phyloP scores from a whole-genome alignment of 2,888 invertebrate species.

The Apeira syringaria region DNA sequence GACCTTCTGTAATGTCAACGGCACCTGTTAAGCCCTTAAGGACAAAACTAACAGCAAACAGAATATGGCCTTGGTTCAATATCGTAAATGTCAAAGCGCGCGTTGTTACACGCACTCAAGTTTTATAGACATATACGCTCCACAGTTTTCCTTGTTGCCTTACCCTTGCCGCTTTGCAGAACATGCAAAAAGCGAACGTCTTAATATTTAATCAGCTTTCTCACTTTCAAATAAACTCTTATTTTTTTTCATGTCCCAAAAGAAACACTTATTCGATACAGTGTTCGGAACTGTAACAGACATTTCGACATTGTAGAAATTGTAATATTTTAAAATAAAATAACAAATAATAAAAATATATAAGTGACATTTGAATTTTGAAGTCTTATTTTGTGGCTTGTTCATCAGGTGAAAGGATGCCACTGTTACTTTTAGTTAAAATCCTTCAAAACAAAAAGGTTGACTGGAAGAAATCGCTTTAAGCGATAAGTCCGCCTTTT shows the following conservation, averaged over 20 bases:
- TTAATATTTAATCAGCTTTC: conserved; percentile 35
- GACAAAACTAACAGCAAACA: neutral
- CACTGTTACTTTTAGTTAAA: too few species aligned
- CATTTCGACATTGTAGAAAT: too few species aligned
- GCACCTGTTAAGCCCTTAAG: too few species aligned
- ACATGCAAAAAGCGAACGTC: conserved; percentile 12
- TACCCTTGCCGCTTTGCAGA: conserved; percentile 2
- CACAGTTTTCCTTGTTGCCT: conserved; percentile 10
- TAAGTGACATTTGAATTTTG: too few species aligned
- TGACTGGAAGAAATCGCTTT: too few species aligned
- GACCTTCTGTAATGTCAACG: too few species aligned
- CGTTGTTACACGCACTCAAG: conserved; percentile 8
- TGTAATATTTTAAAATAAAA: too few species aligned
- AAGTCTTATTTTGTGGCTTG: too few species aligned
- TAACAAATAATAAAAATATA: too few species aligned
- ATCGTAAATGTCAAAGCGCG: conserved; percentile 8
- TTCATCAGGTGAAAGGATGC: too few species aligned
- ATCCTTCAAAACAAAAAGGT: too few species aligned
- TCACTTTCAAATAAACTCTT: conserved; percentile 33
- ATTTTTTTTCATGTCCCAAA: conserved; percentile 29
- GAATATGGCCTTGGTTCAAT: neutral
- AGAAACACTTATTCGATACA: conserved; percentile 16
- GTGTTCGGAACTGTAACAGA: conserved; percentile 5
- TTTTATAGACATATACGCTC: conserved; percentile 15
- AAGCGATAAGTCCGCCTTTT: too few species aligned